Conservation (phyloP, 2,888 invertebrate species). For the Ophraella communa region DNA sequence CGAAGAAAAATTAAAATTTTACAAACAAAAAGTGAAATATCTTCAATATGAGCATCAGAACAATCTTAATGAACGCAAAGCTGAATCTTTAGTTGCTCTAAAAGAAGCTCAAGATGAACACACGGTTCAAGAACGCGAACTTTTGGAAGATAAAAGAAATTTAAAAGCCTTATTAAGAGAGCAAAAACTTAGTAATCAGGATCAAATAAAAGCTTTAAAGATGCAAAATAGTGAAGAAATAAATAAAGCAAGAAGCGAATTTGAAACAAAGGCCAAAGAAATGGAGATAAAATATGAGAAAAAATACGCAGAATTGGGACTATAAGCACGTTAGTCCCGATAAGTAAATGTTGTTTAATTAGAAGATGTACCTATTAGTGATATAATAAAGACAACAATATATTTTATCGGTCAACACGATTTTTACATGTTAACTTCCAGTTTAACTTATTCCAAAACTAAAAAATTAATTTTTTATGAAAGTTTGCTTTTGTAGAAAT, state of each 20-base stretch:
- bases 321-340: conserved; percentile 73
- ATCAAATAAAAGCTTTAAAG: conserved; percentile 75
- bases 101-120: conserved; percentile 87
- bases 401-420: no score
- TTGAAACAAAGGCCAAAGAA: conserved; percentile 72
- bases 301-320: conserved; percentile 74
- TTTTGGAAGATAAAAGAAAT: conserved; percentile 76
- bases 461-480: no score
- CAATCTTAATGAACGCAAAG: conserved; percentile 81
- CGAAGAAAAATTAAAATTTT: conserved; percentile 85
- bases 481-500: no score
- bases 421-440: no score
- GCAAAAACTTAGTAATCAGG: conserved; percentile 72
- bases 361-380: no score
- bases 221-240: conserved; percentile 62
- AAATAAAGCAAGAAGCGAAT: conserved; percentile 67
- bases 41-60: conserved; percentile 90
- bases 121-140: conserved; percentile 74
- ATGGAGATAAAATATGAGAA: conserved; percentile 76
- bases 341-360: no score
- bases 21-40: conserved; percentile 93
- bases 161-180: conserved; percentile 73
- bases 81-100: conserved; percentile 81
- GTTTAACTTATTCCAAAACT: no score
- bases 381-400: no score